Evolutionary conservation across 2,797 vertebrate species (phyloP), one percentile per base, ranked within the genome.

Genomic region (Alcedo quadribrachys): DNA sequence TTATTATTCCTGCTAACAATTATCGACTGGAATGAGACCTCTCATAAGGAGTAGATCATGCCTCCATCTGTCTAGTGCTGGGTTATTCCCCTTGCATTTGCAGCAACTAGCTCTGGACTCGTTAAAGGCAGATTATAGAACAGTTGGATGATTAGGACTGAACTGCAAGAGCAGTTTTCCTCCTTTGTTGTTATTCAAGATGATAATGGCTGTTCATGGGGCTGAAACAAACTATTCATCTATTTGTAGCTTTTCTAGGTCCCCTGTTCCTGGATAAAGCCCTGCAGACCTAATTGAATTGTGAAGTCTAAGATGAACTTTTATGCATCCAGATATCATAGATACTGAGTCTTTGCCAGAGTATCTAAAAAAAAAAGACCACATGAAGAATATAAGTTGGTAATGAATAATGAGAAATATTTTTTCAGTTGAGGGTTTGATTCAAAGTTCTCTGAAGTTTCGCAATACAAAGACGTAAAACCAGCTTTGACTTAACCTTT

Each of bases 1-100:
- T 92, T 94, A 70, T 93, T 93, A 91, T 93, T 93, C 80, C 86
- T 93, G 75, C 78, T 92, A 90, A 85, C 61, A 88, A 70, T 91
- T 93, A 87, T 28, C 71, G 50, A 70, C 53, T 90, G 78, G 57
- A 94, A 92, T 35, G 62, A 90, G 91, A 95, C 85, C 76, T 91
- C 66, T 93, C 73, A 48, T 78, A 90, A 81, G 82, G 73, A 95
- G 54, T 48, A 90, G 84, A 92, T 92, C 89, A 91, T 75, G 40
- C 55, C 46, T 94, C 89, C 94, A 93, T 95, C 94, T 95, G 95
- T 81, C 76, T 94, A 58, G 24, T 83, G 75, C 18, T 89, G 32
- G 61, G 42, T 76, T 92, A 75, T 92, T 87, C 11, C 33, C 58
- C 51, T 78, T 93, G 51, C 58, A 51, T 83, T 87, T 94, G 35